Conservation (phyloP, 2,888 invertebrate species). For the Erpobdella octoculata region DNA sequence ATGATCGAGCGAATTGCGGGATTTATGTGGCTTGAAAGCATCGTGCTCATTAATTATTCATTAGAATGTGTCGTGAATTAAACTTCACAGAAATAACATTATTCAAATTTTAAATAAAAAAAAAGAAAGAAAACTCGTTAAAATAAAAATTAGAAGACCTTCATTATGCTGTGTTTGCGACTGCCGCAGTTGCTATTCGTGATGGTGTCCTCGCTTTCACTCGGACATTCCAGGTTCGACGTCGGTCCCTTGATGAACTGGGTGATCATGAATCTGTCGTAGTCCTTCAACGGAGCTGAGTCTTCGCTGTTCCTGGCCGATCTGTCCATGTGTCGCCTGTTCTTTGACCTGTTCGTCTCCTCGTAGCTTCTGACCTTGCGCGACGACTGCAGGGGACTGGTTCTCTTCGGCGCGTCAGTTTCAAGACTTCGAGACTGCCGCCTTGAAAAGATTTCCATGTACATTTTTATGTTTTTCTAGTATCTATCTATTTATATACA, state of each 20-base stretch:
- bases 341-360: slow-evolving; percentile 32
- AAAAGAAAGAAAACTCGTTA: background rate
- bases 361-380: slow-evolving; percentile 45
- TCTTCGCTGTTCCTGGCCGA: slow-evolving; percentile 41
- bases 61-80: too few species aligned
- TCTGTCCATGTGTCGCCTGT: background rate
- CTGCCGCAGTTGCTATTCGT: background rate
- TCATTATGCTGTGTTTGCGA: background rate
- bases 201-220: slow-evolving; percentile 30
- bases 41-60: too few species aligned
- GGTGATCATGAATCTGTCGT: slow-evolving; percentile 46
- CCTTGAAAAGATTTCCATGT: too few species aligned
- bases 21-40: too few species aligned
- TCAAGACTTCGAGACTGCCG: slow-evolving; percentile 38
- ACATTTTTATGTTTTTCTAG: too few species aligned
- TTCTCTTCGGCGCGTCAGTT: slow-evolving; percentile 27
- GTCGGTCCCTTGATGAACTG: slow-evolving; percentile 47
- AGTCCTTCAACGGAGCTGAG: slow-evolving; percentile 36
- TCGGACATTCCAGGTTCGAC: slow-evolving; percentile 44
- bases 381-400: background rate
- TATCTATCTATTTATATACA: too few species aligned
- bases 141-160: background rate
- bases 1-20: too few species aligned
- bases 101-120: too few species aligned
- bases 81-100: too few species aligned